phyloP scores from a whole-genome alignment of 92 coral and sea anemone species.

The Bergia puertoricense region DNA sequence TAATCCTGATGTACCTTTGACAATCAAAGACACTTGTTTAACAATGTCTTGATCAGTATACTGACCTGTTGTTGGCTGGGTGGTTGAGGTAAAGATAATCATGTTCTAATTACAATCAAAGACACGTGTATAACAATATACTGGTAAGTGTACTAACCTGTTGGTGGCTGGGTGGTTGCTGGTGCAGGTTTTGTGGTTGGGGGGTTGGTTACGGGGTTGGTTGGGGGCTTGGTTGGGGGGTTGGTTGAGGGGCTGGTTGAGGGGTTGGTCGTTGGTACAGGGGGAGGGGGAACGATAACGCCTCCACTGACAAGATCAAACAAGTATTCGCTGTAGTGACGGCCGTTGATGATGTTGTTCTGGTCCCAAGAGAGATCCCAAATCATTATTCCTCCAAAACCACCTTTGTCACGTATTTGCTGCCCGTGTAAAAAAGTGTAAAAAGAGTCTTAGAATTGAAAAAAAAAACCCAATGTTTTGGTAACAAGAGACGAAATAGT shows the following conservation, averaged over 20 bases:
- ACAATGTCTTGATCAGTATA: no score
- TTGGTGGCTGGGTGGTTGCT: slow-evolving; percentile 34
- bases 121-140: no score
- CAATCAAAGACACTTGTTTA: no score
- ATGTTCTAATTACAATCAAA: no score
- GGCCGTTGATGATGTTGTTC: slow-evolving; percentile 72
- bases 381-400: slow-evolving; percentile 80
- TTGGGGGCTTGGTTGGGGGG: slow-evolving; percentile 38
- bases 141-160: neutral
- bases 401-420: slow-evolving; percentile 82
- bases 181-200: neutral
- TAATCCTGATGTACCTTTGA: no score
- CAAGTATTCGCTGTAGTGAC: slow-evolving; percentile 74
- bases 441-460: no score
- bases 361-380: slow-evolving; percentile 93
- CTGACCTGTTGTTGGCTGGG: no score
- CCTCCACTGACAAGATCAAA: slow-evolving; percentile 66
- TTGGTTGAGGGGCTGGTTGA: slow-evolving; percentile 32
- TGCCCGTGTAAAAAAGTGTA: slow-evolving; percentile 4
- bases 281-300: slow-evolving; percentile 22
- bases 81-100: no score
- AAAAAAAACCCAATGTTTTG: neutral
- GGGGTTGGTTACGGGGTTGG: slow-evolving; percentile 2
- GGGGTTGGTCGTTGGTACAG: slow-evolving; percentile 45
- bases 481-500: neutral